Conservation (phyloP, 2,113 vertebrate genomes). For the Myanophis thanlyinensis region DNA sequence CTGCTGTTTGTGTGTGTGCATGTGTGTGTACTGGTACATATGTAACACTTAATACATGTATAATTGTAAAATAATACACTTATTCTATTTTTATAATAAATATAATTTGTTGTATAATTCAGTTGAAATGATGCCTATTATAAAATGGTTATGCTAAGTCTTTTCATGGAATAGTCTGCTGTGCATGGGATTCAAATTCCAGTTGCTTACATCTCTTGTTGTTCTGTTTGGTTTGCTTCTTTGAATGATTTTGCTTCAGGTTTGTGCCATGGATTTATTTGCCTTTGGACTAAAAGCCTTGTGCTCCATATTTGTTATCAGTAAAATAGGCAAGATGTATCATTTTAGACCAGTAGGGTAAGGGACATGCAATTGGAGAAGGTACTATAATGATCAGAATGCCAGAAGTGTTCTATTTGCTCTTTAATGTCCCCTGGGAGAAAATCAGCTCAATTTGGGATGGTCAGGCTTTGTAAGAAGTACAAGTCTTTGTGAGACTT, state of each 20-base stretch:
- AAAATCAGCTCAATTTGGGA: background rate
- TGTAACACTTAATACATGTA: background rate
- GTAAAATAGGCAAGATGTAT: background rate
- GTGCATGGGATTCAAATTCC: background rate
- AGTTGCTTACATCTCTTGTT: background rate
- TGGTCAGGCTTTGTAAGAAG: background rate
- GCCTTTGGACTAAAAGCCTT: background rate
- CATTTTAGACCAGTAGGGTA: background rate
- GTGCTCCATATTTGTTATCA: background rate
- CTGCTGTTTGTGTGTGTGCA: background rate
- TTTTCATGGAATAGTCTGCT: background rate
- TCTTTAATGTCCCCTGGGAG: background rate
- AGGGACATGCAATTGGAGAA: background rate
- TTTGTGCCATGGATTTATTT: background rate
- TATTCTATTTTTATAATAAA: background rate
- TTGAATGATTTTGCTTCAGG: background rate
- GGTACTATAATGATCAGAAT: background rate
- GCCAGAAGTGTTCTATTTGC: background rate
- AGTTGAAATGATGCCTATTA: background rate
- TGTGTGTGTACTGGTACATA: background rate
- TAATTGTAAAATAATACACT: background rate
- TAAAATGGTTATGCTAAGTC: background rate
- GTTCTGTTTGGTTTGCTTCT: background rate
- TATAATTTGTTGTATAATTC: background rate
- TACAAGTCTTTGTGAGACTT: background rate